Base-by-base conservation (phyloP, 2,888 invertebrate genomes). In the Metopia argyrocephala region DNA sequence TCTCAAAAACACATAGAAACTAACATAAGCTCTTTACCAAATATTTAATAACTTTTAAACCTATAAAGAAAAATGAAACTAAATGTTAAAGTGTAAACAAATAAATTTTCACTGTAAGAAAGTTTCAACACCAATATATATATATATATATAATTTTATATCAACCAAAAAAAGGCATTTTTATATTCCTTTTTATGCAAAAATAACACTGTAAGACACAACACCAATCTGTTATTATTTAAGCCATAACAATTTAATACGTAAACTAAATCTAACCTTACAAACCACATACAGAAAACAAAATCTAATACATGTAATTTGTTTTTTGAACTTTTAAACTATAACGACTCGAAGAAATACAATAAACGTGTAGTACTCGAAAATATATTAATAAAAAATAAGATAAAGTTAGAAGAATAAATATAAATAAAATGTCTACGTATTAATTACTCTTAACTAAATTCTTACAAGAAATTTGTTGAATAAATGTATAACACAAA, bases 201-300 rank as follows among this genome's bases (percentile, higher is more conserved):
- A 21, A 64, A 64, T 12, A 73, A 76, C 76, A 81, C 83, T 83
- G 82, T 83, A 83, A 82, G 82, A 80, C 81, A 78, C 79, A 78
- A 83, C 83, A 83, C 83, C 83, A 83, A 80, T 61, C 76, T 70
- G n/a, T 79, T 74, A 76, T 80, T 62, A 68, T 76, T 79, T 76
- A 80, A 80, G 76, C 54, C 46, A 76, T 38, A 50, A 46, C 50
- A 75, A 38, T 23, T 66, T 50, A 57, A 56, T 56, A 52, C 18
- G 5, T 9, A 25, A 18, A 38, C 45, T 56, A 46, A 62, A 74
- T 48, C 57, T 59, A 31, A 57, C 18, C 38, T 12, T 38, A 38
- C 38, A 38, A 12, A 15, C 38, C 15, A 38, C 38, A 38, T 3
- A 38, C 15, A 15, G 15, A 38, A 38, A 38, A 15, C 12, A 38